Base-by-base conservation (phyloP, 2,797 vertebrate genomes). In the Kryptolebias ocellatus region DNA sequence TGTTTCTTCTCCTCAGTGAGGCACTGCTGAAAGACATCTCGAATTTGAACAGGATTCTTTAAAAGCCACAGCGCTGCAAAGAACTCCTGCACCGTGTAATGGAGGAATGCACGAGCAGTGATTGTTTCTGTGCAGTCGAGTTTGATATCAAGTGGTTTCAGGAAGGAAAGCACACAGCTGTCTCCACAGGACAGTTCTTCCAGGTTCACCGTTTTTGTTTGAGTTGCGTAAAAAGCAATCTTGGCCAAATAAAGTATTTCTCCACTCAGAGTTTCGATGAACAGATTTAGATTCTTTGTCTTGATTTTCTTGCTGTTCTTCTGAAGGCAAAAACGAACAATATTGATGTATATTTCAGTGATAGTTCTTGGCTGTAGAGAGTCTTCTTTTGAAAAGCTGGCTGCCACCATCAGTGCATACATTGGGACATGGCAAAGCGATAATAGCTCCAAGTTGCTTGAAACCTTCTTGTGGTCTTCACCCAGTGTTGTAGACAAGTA, bases 41-140 rank as follows among this genome's bases (percentile, higher is more conserved):
- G 70, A 61, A 86, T 71, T 34, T 79, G 8, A 15, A 60, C 58
- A 39, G 80, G 70, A 60, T 77, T 74, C 68, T 58, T 71, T 47
- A 88, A 27, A 39, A 91, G 76, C 83, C 83, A 89, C 24, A 91
- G 42, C n/a, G 85, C 85, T 51, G 83, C 79, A 76, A 89, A 90
- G 4, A 89, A 90, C 59, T 91, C 87, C 76, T 91, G 90, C 67
- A 90, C 57, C 4, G 83, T 85, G 84, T 89, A 87, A 58, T 91
- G 88, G 47, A 81, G 79, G 64, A 91, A 91, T 3, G 78, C 42
- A 29, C 29, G 34, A 0, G 3, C 2, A 14, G 53, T 45, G 27
- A 0, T 3, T 4, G 24, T 50, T 20, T 74, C 11, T 45, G 70
- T 76, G 2, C 0, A 14, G 2, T 11, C 9, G 0, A 16, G 28